A percentile compares a stretch with the other conserved stretches of the same genome.
These are phyloP conservation scores for Drosophila sp. DNA, from an alignment of 1,140 invertebrate species.

Conservation along the genomic window DNA sequence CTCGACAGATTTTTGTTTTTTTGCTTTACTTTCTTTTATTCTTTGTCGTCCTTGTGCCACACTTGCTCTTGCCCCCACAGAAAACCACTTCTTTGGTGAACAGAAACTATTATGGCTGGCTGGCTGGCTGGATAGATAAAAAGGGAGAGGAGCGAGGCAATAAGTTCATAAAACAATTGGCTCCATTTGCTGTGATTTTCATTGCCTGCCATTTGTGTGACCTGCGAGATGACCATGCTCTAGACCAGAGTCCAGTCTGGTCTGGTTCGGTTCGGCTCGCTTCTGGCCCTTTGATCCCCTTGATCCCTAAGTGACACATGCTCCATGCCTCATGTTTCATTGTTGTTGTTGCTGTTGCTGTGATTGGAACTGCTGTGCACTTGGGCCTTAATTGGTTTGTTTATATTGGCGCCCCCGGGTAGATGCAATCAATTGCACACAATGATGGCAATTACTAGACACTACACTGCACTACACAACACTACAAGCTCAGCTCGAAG, in stretches of 20 bases:
- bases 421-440: constrained; percentile 80
- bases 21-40: constrained; percentile 5
- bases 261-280: background rate
- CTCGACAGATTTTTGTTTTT: constrained; percentile 33
- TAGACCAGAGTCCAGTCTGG: background rate
- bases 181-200: constrained; percentile 80
- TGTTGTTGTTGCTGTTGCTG: constrained; percentile 29
- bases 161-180: constrained; percentile 82
- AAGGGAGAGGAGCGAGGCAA: constrained; percentile 35
- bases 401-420: constrained; percentile 75
- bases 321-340: constrained; percentile 14
- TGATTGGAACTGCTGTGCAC: constrained; percentile 48
- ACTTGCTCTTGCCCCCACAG: background rate
- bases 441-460: constrained; percentile 75
- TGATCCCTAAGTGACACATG: constrained; percentile 34
- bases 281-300: constrained; percentile 18
- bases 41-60: constrained; percentile 1
- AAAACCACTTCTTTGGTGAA: background rate
- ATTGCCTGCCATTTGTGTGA: constrained; percentile 81
- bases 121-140: background rate
- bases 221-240: constrained; percentile 59
- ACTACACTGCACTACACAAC: constrained; percentile 23
- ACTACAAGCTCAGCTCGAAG: too few relatives aligned
- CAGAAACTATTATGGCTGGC: constrained; percentile 28
- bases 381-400: constrained; percentile 77